Evolutionary conservation across 2,888 invertebrate species (phyloP).

Genomic region (Esperia sulphurella): DNA sequence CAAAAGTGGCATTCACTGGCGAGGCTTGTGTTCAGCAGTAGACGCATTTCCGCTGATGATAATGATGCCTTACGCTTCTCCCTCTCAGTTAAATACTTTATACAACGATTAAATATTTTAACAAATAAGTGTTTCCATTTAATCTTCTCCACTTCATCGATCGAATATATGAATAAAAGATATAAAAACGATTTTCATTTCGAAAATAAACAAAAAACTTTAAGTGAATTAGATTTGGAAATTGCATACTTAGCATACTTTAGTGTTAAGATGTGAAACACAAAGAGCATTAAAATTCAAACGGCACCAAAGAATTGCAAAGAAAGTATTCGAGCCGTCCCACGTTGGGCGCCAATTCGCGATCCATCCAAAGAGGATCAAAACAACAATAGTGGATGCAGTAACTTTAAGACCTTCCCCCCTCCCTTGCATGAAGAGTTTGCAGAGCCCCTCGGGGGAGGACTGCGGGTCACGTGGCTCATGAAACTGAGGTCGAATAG

Average conservation of each 20-base stretch:
- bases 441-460: background rate
- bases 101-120: too few relatives aligned
- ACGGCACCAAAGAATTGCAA: background rate
- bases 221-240: too few relatives aligned
- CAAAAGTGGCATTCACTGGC: too few relatives aligned
- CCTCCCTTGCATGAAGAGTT: background rate
- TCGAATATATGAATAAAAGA: too few relatives aligned
- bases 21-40: too few relatives aligned
- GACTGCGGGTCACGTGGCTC: background rate
- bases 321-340: slow-evolving; percentile 5
- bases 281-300: slow-evolving; percentile 1
- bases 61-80: too few relatives aligned
- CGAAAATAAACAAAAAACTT: too few relatives aligned
- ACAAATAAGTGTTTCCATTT: too few relatives aligned
- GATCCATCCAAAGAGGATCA: slow-evolving; percentile 3
- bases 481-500: background rate
- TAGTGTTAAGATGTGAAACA: background rate
- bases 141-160: too few relatives aligned
- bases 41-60: too few relatives aligned
- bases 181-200: too few relatives aligned
- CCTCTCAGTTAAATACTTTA: too few relatives aligned
- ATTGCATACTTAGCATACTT: background rate
- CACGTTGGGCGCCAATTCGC: background rate
- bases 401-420: background rate
- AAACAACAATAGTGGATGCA: slow-evolving; percentile 4